Evolutionary conservation across 1,140 invertebrate species (phyloP), one percentile per base, ranked within the genome.

Genomic region (Brachionus rubens): DNA sequence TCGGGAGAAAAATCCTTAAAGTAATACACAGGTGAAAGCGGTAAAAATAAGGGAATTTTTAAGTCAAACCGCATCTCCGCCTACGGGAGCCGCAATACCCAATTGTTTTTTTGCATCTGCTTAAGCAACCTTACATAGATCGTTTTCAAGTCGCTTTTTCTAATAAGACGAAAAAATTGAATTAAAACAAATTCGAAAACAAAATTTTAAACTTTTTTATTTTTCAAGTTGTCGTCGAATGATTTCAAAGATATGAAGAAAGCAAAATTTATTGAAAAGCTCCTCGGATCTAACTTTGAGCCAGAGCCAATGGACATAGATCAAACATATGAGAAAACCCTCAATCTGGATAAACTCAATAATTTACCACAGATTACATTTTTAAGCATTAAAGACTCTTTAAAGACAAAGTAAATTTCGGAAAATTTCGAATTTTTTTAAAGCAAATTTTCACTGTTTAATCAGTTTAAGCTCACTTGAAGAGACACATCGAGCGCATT

Each of bases 401-500:
- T 65, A 9, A 65, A 24, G 24, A 21, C 33, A 26, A 65, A 65
- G 59, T 65, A 65, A 33, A n/a, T 36, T 21, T n/a, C 3, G 6
- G 21, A 47, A 30, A n/a, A n/a, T 28, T 43, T 67, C 0, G 16
- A 14, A 21, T 46, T 47, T 67, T 67, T 26, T 67, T 30, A 16
- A 46, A 46, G 1, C 5, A 12, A 24, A 46, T 68, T 6, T n/a
- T 28, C 24, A 5, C 46, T 47, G 19, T 68, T 48, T 48, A n/a
- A 50, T 26, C 77, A 90, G 89, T 78, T 83, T 90, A 21, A 80
- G 80, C 14, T 86, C 82, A 43, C 82, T 91, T 65, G 84, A 87
- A 77, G 87, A 89, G 78, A 86, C 89, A 6, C 86, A 89, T 78
- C 79, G 86, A 28, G 85, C 87, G 12, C 89, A 89, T 81, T 80